Conservation (phyloP, 2,797 vertebrate species). For the Intellagama lesueurii region DNA sequence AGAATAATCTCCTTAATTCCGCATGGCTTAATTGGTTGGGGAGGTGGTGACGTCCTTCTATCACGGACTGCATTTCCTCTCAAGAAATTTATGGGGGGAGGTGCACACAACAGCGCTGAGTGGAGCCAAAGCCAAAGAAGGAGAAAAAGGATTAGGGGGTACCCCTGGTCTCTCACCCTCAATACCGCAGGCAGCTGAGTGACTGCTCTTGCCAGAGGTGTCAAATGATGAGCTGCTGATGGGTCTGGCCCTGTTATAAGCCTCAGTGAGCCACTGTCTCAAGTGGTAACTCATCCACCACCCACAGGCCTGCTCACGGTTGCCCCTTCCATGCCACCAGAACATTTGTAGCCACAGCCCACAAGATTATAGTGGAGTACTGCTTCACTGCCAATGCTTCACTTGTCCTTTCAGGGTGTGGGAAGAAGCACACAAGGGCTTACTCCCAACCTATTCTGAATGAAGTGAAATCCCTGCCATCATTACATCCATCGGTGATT, state of each 20-base stretch:
- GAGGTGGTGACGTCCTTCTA: not conserved
- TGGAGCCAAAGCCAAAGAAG: not conserved
- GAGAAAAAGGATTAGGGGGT: not conserved
- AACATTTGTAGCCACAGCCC: not conserved
- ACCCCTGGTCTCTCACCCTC: not conserved
- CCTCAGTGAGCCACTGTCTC: not conserved
- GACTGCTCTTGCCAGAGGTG: not conserved
- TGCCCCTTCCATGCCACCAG: not conserved
- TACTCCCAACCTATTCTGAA: not conserved
- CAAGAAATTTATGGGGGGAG: not conserved
- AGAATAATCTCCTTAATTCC: not conserved
- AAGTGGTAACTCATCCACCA: not conserved
- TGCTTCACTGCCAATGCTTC: not conserved
- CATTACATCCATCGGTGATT: not conserved
- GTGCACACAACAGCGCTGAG: too few relatives aligned
- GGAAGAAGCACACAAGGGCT: not conserved
- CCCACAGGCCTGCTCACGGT: not conserved
- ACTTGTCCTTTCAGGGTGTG: not conserved
- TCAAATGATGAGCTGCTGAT: not conserved
- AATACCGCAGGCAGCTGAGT: not conserved
- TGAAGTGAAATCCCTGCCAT: too few relatives aligned
- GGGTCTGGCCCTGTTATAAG: not conserved
- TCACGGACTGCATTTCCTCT: not conserved
- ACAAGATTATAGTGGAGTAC: not conserved
- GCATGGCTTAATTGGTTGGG: not conserved